Evolutionary conservation across 1,140 invertebrate genomes (phyloP).

Genomic region (Pygmarrhopalites habei): DNA sequence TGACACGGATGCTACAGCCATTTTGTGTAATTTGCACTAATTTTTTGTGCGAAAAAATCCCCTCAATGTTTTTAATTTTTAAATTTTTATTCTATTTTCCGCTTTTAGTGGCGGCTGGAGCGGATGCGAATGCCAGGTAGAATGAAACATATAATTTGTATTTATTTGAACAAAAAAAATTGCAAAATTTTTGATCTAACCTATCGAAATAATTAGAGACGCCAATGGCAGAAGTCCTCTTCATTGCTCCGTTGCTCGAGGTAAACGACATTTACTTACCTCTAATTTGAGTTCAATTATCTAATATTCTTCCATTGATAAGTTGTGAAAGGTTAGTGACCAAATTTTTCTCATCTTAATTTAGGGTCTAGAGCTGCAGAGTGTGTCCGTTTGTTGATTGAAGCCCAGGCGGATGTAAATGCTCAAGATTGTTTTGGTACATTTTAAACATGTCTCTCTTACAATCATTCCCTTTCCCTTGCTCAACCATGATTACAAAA

Average conservation of each 20-base stretch:
- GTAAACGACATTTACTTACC: background rate
- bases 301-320: background rate
- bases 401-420: slow-evolving; percentile 67
- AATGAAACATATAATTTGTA: no score
- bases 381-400: slow-evolving; percentile 57
- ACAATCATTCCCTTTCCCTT: no score
- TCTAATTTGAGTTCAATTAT: background rate
- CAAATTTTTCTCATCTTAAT: background rate
- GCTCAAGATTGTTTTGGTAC: slow-evolving; percentile 77
- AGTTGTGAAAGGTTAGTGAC: slow-evolving; percentile 2
- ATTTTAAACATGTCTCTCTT: no score
- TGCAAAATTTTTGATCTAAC: no score
- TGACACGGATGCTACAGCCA: slow-evolving; percentile 43
- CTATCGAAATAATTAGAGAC: no score
- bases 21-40: no score
- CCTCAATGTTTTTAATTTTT: no score
- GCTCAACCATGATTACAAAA: no score
- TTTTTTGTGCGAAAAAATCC: no score
- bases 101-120: slow-evolving; percentile 46
- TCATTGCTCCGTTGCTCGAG: slow-evolving; percentile 40
- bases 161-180: no score
- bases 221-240: slow-evolving; percentile 42
- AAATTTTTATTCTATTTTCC: no score
- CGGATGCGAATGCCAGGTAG: slow-evolving; percentile 39
- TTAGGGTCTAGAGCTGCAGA: slow-evolving; percentile 64